phyloP scores from a whole-genome alignment of 2,888 invertebrate genomes.

The Amphipyra berbera region DNA sequence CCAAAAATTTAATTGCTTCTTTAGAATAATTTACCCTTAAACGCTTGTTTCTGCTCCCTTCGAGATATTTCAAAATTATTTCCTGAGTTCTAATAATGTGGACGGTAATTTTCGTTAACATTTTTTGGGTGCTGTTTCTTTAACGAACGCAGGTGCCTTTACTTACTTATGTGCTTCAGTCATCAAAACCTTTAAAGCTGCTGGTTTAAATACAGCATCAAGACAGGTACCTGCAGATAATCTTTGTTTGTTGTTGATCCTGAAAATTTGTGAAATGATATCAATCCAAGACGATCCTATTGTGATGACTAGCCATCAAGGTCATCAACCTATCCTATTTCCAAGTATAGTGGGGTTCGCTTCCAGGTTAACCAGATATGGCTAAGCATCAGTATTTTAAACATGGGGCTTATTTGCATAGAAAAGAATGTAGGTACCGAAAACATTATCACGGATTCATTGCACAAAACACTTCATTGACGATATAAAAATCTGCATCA shows the following conservation, averaged over 20 bases:
- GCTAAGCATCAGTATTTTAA: too few species aligned
- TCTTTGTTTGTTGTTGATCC: too few species aligned
- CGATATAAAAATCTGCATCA: constrained; percentile 22
- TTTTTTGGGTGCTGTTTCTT: constrained; percentile 45
- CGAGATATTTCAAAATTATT: constrained; percentile 59
- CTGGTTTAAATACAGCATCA: not conserved
- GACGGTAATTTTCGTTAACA: constrained; percentile 50
- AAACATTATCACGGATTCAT: not conserved
- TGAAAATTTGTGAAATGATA: too few species aligned
- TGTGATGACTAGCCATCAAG: too few species aligned
- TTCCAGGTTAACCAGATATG: too few species aligned
- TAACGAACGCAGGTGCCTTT: constrained; percentile 35
- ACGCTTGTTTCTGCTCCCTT: constrained; percentile 67
- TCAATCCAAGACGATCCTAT: too few species aligned
- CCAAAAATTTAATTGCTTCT: constrained; percentile 76
- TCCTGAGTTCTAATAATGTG: constrained; percentile 57
- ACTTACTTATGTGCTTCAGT: constrained; percentile 2
- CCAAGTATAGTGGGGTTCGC: too few species aligned
- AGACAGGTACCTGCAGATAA: not conserved
- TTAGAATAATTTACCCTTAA: constrained; percentile 79
- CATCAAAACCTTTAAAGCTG: not conserved
- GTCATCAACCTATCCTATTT: too few species aligned
- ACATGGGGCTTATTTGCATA: not conserved
- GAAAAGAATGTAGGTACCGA: not conserved
- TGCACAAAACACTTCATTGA: constrained; percentile 26